A percentile compares a stretch with the other conserved stretches of the same genome.
Conservation (phyloP, 2,113 vertebrate genomes). For the Lasiurus borealis region DNA sequence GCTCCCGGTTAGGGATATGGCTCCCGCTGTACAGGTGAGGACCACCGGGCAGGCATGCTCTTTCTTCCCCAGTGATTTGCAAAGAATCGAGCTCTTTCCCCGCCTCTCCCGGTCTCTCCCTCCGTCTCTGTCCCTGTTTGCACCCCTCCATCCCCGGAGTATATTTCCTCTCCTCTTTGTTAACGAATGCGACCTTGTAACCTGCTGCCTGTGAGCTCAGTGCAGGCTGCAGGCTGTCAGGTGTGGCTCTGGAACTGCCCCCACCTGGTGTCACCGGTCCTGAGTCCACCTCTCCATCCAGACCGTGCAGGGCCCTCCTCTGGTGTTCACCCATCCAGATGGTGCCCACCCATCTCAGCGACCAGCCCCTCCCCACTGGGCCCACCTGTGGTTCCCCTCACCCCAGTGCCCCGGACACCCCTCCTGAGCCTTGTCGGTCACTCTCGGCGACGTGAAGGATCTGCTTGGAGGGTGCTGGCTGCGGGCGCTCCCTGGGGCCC, state of each 20-base stretch:
- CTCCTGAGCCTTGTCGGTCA: neutral
- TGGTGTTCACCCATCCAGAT: accelerated
- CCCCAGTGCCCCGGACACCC: neutral
- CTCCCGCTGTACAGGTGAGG: neutral
- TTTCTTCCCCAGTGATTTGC: neutral
- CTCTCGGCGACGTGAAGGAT: neutral
- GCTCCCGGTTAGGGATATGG: neutral
- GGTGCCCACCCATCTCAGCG: neutral
- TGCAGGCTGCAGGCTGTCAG: neutral
- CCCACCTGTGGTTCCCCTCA: neutral
- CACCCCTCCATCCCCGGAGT: too few species aligned
- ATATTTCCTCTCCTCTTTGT: neutral
- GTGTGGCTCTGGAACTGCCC: neutral
- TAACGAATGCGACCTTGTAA: too few species aligned
- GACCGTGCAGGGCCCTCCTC: neutral
- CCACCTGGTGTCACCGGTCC: neutral
- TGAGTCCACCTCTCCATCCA: neutral
- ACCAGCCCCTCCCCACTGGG: neutral
- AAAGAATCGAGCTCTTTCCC: neutral
- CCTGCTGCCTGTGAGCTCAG: neutral
- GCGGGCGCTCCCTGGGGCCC: neutral
- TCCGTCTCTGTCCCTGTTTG: neutral
- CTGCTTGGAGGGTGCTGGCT: neutral
- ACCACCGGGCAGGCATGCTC: neutral
- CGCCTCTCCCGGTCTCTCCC: neutral